A percentile compares a stretch with the other conserved stretches of the same genome.
Evolutionary conservation across 2,113 vertebrate species (phyloP).

Genomic region (Psophia crepitans): DNA sequence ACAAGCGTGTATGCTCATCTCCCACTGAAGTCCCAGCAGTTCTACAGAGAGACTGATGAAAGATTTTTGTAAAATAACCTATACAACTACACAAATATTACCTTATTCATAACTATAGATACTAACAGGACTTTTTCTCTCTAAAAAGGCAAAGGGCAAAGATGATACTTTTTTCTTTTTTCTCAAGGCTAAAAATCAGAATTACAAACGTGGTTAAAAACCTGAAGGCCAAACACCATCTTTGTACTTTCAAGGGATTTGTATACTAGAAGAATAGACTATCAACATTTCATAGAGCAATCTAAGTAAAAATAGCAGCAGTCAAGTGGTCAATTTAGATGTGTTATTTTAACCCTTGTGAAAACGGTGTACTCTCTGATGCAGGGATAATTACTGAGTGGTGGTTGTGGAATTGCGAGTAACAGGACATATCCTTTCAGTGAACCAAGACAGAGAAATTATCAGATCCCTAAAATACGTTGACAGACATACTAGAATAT

Average conservation of each 20-base stretch:
- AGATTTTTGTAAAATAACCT: not conserved
- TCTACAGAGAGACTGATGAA: accelerated
- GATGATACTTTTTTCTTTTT: not conserved
- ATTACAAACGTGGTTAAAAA: not conserved
- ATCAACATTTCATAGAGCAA: not conserved
- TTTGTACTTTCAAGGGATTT: not conserved
- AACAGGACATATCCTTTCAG: not conserved
- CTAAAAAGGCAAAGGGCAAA: not conserved
- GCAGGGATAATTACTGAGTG: not conserved
- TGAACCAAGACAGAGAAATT: not conserved
- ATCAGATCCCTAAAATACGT: not conserved
- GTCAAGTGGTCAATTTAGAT: not conserved
- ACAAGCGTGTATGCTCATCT: accelerated
- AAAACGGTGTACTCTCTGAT: not conserved
- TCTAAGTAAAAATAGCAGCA: not conserved
- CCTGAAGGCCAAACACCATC: not conserved
- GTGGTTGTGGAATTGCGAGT: not conserved
- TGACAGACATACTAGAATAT: not conserved
- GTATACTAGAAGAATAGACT: not conserved
- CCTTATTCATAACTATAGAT: not conserved
- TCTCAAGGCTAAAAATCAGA: not conserved
- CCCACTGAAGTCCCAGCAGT: accelerated
- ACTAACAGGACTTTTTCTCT: not conserved
- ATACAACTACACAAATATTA: not conserved
- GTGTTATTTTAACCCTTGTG: not conserved